Base-by-base conservation (phyloP, 1,140 invertebrate species). In the Matsumurasca onukii region DNA sequence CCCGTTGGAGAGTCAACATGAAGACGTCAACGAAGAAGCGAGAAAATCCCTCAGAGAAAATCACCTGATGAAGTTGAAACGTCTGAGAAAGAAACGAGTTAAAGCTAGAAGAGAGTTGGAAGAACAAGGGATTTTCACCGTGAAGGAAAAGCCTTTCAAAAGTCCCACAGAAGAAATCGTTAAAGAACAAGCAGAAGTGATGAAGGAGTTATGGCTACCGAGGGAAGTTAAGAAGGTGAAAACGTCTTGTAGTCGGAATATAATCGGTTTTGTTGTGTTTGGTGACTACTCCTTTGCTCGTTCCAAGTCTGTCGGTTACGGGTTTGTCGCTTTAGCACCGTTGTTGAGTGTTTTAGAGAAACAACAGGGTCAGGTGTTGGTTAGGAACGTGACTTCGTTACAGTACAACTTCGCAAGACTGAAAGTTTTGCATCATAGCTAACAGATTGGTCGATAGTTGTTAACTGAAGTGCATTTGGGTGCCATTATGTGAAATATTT, bases 191-290 rank as follows among this genome's bases (percentile, higher is more conserved):
- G 79, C 81, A 1, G 76, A 82, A 72, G 77, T 80, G 75, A 91
- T 92, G 86, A 80, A 82, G 69, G 78, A 85, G 49, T 76, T 92
- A 1, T 92, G 88, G 86, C 74, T 93, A 45, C 89, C 90, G 9
- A 39, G 25, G 62, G 79, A 82, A 51, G 68, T 59, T 1, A 79
- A 78, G 31, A 82, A 77, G 31, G 82, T 92, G 34, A 84, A 88
- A n/a, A 73, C 84, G 59, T 83, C 85, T 20, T 86, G 85, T 74
- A 82, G 82, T 20, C 82, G 91, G 73, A 81, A 89, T 77, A 81
- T 90, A 1, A 86, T 93, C 72, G 93, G 93, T 51, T 94, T 87
- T 79, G 74, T 93, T 12, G 83, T 80, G 45, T 79, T 85, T 70
- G 91, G 89, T 29, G 85, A 83, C 31, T 94, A 88, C 76, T 88